Evolutionary conservation across 2,113 vertebrate species (phyloP).

Genomic region (Oncorhynchus kisutch): DNA sequence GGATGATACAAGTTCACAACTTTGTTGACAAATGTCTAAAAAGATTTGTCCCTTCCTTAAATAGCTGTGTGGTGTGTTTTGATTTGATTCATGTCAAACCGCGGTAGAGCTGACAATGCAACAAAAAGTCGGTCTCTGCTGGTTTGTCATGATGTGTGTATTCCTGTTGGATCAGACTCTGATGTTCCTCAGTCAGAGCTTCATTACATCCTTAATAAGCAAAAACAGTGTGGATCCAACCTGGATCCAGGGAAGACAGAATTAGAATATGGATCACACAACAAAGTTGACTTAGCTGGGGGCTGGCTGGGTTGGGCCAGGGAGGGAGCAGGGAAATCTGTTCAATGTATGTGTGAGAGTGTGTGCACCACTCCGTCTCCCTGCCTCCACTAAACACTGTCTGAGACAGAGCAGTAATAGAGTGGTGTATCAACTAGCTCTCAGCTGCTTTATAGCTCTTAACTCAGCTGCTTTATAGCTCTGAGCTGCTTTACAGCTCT

Average conservation of each 20-base stretch:
- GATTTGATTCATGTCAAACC: not conserved
- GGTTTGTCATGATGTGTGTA: not conserved
- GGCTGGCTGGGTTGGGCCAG: constrained; percentile 19
- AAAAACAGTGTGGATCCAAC: constrained; percentile 28
- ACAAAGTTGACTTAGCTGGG: constrained; percentile 40
- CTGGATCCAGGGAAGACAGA: constrained; percentile 34
- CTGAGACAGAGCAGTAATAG: constrained; percentile 30
- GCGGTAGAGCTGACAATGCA: not conserved
- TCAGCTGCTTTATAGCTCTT: too few relatives aligned
- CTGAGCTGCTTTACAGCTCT: too few relatives aligned
- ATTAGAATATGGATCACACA: constrained; percentile 39
- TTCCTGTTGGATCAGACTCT: constrained; percentile 1
- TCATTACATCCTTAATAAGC: constrained; percentile 1
- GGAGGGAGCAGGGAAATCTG: constrained; percentile 49
- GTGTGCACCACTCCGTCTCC: constrained; percentile 28
- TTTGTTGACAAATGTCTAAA: not conserved
- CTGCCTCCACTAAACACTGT: constrained; percentile 46
- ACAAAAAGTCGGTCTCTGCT: not conserved
- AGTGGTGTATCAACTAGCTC: constrained; percentile 1
- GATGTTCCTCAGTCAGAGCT: constrained; percentile 6
- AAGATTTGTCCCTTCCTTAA: too few relatives aligned
- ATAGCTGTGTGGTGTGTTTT: not conserved
- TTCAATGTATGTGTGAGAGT: constrained; percentile 24
- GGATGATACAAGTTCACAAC: not conserved
- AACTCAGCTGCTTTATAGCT: too few relatives aligned